Percentiles rank a stretch among this genome's conserved stretches.
Evolutionary conservation across 2,113 vertebrate species (phyloP).

Genomic region (Periophthalmodon schlosseri): DNA sequence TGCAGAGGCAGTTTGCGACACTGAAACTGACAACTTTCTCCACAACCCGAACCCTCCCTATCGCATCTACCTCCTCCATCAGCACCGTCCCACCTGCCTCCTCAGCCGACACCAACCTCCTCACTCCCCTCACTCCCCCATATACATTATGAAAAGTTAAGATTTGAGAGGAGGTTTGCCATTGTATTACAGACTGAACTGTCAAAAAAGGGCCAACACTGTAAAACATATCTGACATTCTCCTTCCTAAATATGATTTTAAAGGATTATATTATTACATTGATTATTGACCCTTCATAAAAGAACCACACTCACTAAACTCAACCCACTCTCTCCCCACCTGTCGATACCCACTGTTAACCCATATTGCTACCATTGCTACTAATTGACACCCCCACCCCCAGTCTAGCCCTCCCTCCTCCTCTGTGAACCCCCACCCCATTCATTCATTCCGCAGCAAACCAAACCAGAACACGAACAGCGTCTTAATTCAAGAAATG

Average conservation of each 20-base stretch:
- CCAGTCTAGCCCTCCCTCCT: neutral
- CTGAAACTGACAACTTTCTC: too few species aligned
- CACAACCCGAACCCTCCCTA: too few species aligned
- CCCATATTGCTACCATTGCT: slow-evolving; percentile 4
- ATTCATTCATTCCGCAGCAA: slow-evolving; percentile 6
- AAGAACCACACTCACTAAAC: slow-evolving; percentile 18
- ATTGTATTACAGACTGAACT: neutral
- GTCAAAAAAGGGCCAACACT: neutral
- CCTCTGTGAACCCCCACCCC: neutral
- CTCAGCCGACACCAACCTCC: too few species aligned
- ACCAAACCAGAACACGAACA: slow-evolving; percentile 54
- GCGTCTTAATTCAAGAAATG: slow-evolving; percentile 59
- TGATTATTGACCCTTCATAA: slow-evolving; percentile 1
- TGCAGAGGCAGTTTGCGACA: too few species aligned
- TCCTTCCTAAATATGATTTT: neutral
- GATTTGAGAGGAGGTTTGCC: neutral
- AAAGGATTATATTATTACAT: slow-evolving; percentile 6
- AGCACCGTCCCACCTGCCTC: too few species aligned
- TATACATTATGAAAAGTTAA: neutral
- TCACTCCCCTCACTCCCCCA: too few species aligned
- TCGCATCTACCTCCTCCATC: too few species aligned
- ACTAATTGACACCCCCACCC: neutral
- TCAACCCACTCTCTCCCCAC: neutral
- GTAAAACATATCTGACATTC: neutral
- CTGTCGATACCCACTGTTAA: slow-evolving; percentile 8